Percentiles rank a stretch among this genome's conserved stretches.
These are phyloP conservation scores for Eupithecia inturbata DNA, from an alignment of 2,888 invertebrate genomes.

Conservation along the genomic window DNA sequence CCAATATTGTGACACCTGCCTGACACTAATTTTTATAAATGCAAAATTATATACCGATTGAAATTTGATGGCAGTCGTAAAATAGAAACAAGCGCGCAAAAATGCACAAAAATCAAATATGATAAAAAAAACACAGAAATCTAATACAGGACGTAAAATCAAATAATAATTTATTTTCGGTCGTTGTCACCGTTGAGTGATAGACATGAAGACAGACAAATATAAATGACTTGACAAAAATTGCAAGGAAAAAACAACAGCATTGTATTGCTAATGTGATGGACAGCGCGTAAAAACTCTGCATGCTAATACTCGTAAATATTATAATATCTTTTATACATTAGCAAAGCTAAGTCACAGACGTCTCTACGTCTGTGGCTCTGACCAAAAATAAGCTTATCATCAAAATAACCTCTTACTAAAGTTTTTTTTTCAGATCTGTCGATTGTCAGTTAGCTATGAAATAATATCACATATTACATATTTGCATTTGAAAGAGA, in stretches of 20 bases:
- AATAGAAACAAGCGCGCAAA: constrained; percentile 37
- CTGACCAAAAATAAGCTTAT: neutral
- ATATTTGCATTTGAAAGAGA: constrained; percentile 24
- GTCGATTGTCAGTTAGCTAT: constrained; percentile 3
- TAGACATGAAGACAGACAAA: constrained; percentile 66
- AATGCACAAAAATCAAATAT: constrained; percentile 40
- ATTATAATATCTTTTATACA: neutral
- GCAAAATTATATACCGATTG: constrained; percentile 33
- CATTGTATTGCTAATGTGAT: constrained; percentile 33
- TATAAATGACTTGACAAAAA: constrained; percentile 57
- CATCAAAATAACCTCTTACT: neutral
- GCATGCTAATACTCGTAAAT: constrained; percentile 1
- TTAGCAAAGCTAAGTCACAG: neutral
- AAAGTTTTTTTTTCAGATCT: neutral
- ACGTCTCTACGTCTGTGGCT: neutral
- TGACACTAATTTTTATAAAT: constrained; percentile 38
- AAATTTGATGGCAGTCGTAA: constrained; percentile 46
- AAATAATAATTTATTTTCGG: constrained; percentile 74
- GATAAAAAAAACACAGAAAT: constrained; percentile 12
- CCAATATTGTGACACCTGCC: constrained; percentile 42
- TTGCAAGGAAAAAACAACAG: constrained; percentile 44
- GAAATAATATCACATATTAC: constrained; percentile 3
- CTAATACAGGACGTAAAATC: constrained; percentile 52
- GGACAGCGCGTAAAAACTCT: constrained; percentile 29
- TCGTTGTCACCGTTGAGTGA: constrained; percentile 76